Evolutionary conservation across 2,113 vertebrate species (phyloP), one percentile per base, ranked within the genome.

Genomic region (Oxyura jamaicensis): DNA sequence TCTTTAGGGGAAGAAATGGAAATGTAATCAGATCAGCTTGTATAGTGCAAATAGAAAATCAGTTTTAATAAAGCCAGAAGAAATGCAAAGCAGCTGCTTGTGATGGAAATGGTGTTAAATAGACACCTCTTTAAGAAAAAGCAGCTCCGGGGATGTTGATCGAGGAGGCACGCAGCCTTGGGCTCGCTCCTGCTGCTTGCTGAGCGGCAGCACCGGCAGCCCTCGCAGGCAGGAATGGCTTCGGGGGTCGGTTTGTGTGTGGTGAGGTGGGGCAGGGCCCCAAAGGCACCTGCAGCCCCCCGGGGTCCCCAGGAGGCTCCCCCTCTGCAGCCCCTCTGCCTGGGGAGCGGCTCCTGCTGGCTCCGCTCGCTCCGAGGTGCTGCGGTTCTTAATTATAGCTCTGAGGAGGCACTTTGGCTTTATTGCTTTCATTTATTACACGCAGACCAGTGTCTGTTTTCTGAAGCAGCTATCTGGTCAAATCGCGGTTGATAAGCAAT

Each of bases 11-110:
- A 96, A 86, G 83, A 97, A 98, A 98, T 98, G 98, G 98, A 98
- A 98, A 98, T 98, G 98, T 86, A 98, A 98, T 98, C 98, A 98
- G 98, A 97, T 97, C 96, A 96, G 97, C 97, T 98, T 98, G 98
- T 98, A 97, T 93, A 96, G 97, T 94, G 97, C 98, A 98, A 98
- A 98, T 98, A 98, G 97, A 97, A 98, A 98, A 98, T 98, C 97
- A 98, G 97, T 98, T 98, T 98, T 98, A 98, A 98, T 98, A 98
- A 98, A 98, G 97, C 97, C 97, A 95, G 97, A 80, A 98, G 97
- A 97, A 98, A 98, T 98, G 98, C 98, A 98, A 97, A 98, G 96
- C 98, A 98, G 98, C 94, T 52, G 96, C 97, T 97, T 97, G 97
- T 97, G 98, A 97, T 98, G 97, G 98, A 97, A 97, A 97, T 95